These are phyloP conservation scores for Triplophysa rosa DNA, from an alignment of 2,113 vertebrate species.

Conservation along the genomic window DNA sequence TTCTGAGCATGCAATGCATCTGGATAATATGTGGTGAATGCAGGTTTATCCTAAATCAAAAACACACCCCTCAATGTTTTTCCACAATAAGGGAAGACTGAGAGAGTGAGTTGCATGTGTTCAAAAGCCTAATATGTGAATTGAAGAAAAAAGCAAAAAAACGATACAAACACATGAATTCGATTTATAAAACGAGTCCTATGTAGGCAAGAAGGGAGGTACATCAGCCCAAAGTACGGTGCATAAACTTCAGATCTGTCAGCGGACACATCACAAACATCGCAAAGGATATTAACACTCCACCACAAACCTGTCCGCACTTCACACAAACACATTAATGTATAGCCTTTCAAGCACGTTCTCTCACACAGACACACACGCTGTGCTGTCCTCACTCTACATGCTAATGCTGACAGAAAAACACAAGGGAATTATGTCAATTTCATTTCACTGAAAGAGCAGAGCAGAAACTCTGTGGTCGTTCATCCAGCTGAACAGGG, in stretches of 20 bases:
- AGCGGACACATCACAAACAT: constrained; percentile 47
- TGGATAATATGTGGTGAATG: constrained; percentile 13
- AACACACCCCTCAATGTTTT: constrained; percentile 50
- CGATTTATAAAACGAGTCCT: background rate
- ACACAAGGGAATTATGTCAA: constrained; percentile 40
- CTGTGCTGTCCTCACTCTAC: constrained; percentile 45
- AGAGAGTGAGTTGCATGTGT: background rate
- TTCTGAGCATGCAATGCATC: background rate
- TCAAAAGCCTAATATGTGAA: constrained; percentile 32
- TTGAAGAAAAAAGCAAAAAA: background rate
- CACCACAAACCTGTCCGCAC: constrained; percentile 58
- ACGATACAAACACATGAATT: background rate
- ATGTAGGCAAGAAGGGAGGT: background rate
- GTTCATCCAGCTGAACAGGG: background rate
- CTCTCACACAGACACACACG: constrained; percentile 7
- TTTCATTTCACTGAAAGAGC: constrained; percentile 46
- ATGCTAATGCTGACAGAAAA: constrained; percentile 47
- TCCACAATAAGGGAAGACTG: constrained; percentile 29
- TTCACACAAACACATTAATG: constrained; percentile 7
- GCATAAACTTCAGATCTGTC: constrained; percentile 38
- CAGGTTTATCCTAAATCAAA: constrained; percentile 49
- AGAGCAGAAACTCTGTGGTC: constrained; percentile 14
- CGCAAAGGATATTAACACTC: constrained; percentile 52
- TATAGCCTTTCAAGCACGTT: constrained; percentile 5
- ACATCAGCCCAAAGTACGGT: background rate